Evolutionary conservation across 23 tunicate genomes (phyloP).

Genomic region (Halocynthia roretzi): DNA sequence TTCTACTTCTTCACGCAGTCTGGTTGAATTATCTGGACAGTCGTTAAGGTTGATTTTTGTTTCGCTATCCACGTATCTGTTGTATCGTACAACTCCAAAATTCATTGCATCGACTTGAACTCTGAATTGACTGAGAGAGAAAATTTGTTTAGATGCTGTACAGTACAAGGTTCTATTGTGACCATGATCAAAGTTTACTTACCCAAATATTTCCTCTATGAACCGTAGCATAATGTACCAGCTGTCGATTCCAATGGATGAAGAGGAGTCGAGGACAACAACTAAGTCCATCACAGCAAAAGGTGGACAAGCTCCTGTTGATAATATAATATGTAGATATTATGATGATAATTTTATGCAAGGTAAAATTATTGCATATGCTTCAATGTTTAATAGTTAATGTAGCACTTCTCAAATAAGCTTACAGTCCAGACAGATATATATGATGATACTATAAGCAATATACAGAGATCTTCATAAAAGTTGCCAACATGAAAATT

Average conservation of each 20-base stretch:
- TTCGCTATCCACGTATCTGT: conserved; percentile 1
- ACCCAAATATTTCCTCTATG: conserved; percentile 12
- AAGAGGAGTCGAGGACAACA: conserved; percentile 23
- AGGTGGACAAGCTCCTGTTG: conserved; percentile 23
- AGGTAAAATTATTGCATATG: background rate
- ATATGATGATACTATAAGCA: too few species aligned
- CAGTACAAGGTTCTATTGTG: background rate
- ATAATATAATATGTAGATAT: conserved; percentile 1
- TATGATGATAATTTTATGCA: background rate
- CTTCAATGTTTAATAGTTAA: too few species aligned
- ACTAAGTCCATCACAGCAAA: conserved; percentile 15
- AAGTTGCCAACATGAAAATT: too few species aligned
- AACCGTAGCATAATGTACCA: conserved; percentile 17
- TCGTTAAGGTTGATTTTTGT: background rate
- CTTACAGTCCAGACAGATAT: too few species aligned
- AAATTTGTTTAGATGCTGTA: background rate
- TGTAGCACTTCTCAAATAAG: too few species aligned
- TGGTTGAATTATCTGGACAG: background rate
- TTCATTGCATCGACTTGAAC: conserved; percentile 4
- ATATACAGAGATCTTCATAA: too few species aligned
- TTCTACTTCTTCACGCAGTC: background rate
- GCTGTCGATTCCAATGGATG: conserved; percentile 18
- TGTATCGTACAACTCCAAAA: background rate
- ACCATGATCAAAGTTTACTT: background rate
- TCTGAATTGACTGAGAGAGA: background rate